Conservation (phyloP, 2,113 vertebrate genomes). For the Anhinga anhinga region DNA sequence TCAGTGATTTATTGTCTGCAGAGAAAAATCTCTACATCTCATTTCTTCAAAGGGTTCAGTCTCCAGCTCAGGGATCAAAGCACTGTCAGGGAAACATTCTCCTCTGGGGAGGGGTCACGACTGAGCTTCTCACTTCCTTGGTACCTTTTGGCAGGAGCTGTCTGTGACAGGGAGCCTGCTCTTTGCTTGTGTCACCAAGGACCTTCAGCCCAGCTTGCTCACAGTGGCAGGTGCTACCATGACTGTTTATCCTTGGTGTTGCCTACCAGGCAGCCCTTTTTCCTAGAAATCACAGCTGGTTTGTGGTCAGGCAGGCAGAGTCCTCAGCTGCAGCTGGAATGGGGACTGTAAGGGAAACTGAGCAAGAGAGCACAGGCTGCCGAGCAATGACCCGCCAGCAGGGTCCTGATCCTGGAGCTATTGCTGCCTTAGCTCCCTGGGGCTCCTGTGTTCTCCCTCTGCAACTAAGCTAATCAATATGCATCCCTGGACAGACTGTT, state of each 20-base stretch:
- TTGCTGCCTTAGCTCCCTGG: not conserved
- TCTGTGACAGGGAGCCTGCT: not conserved
- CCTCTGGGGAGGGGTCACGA: not conserved
- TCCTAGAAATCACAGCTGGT: not conserved
- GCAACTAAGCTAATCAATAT: not conserved
- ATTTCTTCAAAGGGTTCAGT: not conserved
- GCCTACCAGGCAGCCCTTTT: not conserved
- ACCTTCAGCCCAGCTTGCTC: not conserved
- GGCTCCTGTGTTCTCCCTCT: not conserved
- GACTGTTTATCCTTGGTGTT: not conserved
- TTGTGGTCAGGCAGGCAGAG: not conserved
- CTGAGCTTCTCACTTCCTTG: not conserved
- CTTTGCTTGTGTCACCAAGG: not conserved
- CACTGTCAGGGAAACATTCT: not conserved
- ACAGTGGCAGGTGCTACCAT: not conserved
- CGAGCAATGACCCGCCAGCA: not conserved
- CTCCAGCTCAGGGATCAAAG: not conserved
- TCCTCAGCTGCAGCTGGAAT: not conserved
- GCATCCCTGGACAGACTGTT: not conserved
- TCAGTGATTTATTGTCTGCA: not conserved
- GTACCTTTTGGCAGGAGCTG: not conserved
- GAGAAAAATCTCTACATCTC: not conserved
- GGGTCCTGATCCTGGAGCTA: not conserved
- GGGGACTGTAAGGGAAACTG: not conserved
- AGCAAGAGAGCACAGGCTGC: not conserved